Evolutionary conservation across 2,113 vertebrate genomes (phyloP).

Genomic region (Gambusia affinis): DNA sequence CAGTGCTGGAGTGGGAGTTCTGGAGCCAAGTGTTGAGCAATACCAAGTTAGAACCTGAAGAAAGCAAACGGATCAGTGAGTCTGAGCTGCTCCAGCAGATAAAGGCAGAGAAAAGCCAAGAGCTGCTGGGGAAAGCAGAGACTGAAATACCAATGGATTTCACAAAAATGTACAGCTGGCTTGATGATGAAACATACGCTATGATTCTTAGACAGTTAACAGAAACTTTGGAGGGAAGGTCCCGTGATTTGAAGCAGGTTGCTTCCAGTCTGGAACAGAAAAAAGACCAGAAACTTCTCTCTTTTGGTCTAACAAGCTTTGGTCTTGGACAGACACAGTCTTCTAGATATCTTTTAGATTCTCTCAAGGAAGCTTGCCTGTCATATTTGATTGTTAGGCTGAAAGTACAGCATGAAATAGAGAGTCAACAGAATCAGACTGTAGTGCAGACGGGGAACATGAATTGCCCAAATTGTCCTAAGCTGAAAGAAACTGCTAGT

Average conservation of each 20-base stretch:
- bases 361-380: conserved; percentile 67
- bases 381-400: conserved; percentile 70
- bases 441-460: conserved; percentile 12
- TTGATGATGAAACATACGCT: conserved; percentile 61
- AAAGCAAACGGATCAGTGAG: conserved; percentile 32
- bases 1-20: conserved; percentile 75
- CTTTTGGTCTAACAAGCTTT: conserved; percentile 60
- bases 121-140: conserved; percentile 50
- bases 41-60: conserved; percentile 31
- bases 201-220: conserved; percentile 64
- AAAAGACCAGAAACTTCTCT: conserved; percentile 58
- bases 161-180: conserved; percentile 49
- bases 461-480: conserved; percentile 66
- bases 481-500: conserved; percentile 58
- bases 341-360: conserved; percentile 69
- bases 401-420: conserved; percentile 57
- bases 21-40: conserved; percentile 68
- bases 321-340: conserved; percentile 34
- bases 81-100: conserved; percentile 58
- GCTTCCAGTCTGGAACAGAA: conserved; percentile 51
- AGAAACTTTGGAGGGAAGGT: conserved; percentile 63
- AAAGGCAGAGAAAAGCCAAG: conserved; percentile 65
- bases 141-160: conserved; percentile 30
- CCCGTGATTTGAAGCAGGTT: conserved; percentile 58
- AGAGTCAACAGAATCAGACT: conserved; percentile 27